phyloP scores from a whole-genome alignment of 2,113 vertebrate genomes.

The Geococcyx californianus region DNA sequence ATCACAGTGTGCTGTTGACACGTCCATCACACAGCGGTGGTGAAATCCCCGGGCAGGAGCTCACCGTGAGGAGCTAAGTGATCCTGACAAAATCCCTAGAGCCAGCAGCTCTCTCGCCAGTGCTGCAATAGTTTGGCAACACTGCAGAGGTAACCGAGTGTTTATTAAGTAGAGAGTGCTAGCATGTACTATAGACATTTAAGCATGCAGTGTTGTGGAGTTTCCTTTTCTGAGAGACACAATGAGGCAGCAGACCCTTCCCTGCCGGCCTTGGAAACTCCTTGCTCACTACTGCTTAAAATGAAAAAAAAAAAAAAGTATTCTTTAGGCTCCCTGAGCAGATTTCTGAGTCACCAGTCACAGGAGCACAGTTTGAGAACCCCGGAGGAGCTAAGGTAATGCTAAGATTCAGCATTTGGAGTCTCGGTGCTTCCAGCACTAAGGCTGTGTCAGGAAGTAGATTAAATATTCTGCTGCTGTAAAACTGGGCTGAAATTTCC shows the following conservation, averaged over 20 bases:
- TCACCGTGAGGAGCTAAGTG: not conserved
- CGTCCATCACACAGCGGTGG: rapidly evolving
- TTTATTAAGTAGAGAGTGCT: not conserved
- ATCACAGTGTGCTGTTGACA: not conserved
- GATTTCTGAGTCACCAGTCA: constrained; percentile 42
- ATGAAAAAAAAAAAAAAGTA: not conserved
- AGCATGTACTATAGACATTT: not conserved
- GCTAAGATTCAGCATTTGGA: not conserved
- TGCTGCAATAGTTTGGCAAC: not conserved
- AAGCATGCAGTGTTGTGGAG: not conserved
- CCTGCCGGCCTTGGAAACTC: not conserved
- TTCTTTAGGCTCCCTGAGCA: not conserved
- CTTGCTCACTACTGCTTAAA: not conserved
- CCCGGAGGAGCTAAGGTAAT: not conserved
- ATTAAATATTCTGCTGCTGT: not conserved
- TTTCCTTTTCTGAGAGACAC: not conserved
- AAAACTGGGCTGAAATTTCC: not conserved
- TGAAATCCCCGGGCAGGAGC: not conserved
- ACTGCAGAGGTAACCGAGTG: not conserved
- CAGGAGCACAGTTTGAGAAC: not conserved
- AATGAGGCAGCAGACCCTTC: not conserved
- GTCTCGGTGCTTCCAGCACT: not conserved
- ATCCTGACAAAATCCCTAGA: not conserved
- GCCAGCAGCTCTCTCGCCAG: not conserved
- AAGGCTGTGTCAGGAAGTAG: not conserved